Evolutionary conservation across 2,113 vertebrate species (phyloP), one percentile per base, ranked within the genome.

Genomic region (Bagarius yarrelli): DNA sequence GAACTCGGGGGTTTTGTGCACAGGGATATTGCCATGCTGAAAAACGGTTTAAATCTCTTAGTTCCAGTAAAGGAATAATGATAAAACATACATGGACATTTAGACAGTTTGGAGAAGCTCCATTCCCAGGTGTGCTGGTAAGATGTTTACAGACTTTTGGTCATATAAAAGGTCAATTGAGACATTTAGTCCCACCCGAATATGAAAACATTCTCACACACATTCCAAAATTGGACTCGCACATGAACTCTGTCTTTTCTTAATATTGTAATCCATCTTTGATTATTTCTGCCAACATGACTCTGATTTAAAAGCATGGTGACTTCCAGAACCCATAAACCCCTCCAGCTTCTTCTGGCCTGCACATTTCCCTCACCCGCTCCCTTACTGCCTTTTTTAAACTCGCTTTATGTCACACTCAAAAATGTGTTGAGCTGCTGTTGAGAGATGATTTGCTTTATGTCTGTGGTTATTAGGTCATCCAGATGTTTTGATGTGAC

Each of bases 341-440:
- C 83, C 71, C 73, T 64, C 19, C 30, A 67, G 85, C 85, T 86
- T 85, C 88, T 89, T 91, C 88, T 90, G 88, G 86, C 44, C 32
- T 84, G 82, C 88, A 86, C 81, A 83, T 86, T 88, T 86, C 57
- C 85, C 75, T 83, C 47, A 6, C 18, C 25, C 34, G 82, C 78
- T 40, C 74, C 16, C 73, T 84, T 78, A 64, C 23, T 53, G 80
- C 84, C 85, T 87, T 78, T 50, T 30, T 52, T 44, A 15, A 23
- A 76, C 55, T 59, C 14, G 5, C 27, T 25, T 50, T 44, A 57
- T 59, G 30, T 52, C 69, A 69, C 55, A 61, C 32, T 16, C 52
- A 78, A 4, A n/a, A 67, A 78, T 55, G 36, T 55, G 32, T 67
- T 12, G 32, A 69, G 63, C 55, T 57, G 53, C 23, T 52, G 32